Conservation (phyloP, 2,113 vertebrate species). For the Festucalex cinctus region DNA sequence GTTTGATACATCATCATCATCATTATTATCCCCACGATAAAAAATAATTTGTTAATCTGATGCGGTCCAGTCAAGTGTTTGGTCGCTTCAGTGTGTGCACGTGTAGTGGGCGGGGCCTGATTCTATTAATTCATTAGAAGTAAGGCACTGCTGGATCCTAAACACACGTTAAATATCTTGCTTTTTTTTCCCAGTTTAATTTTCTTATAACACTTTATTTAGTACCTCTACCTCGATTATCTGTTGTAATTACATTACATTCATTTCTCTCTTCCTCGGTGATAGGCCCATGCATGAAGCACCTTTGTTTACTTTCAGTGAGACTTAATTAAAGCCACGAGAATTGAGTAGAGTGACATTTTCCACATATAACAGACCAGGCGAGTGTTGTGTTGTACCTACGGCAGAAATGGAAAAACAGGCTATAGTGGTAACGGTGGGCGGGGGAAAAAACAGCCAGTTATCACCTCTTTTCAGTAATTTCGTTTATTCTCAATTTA, state of each 20-base stretch:
- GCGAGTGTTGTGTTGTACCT: background rate
- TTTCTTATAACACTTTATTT: background rate
- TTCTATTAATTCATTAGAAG: background rate
- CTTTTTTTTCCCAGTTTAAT: background rate
- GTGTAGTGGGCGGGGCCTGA: background rate
- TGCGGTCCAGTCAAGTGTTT: background rate
- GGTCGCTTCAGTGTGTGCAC: background rate
- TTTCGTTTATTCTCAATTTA: background rate
- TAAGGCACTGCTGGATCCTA: background rate
- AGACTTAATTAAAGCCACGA: background rate
- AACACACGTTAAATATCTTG: background rate
- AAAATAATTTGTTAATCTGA: background rate
- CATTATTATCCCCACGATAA: background rate
- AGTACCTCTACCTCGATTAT: background rate
- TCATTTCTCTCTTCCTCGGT: background rate
- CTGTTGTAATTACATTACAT: background rate
- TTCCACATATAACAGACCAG: background rate
- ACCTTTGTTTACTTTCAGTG: constrained; percentile 2
- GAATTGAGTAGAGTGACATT: background rate
- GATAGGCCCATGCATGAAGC: background rate
- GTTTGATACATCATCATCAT: background rate
- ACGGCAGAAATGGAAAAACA: background rate
- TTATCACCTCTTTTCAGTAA: constrained; percentile 5
- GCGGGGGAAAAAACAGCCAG: background rate
- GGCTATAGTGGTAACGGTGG: constrained; percentile 4